A percentile compares a stretch with the other conserved stretches of the same genome.
Conservation (phyloP, 2,888 invertebrate species). For the Kryphioiulus occultus region DNA sequence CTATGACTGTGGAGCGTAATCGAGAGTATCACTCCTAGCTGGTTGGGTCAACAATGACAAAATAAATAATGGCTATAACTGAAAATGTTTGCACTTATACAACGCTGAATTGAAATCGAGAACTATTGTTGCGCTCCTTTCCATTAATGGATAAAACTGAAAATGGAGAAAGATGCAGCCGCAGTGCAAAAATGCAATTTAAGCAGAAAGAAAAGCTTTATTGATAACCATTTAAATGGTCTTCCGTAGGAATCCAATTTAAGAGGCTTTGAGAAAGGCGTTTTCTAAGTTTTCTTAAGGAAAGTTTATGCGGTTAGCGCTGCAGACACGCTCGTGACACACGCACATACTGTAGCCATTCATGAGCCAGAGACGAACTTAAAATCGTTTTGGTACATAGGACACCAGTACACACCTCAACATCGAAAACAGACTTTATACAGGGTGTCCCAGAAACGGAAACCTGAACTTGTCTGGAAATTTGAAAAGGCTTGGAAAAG, state of each 20-base stretch:
- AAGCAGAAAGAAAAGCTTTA: conserved; percentile 35
- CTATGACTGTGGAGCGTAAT: neutral
- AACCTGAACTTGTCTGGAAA: too few species aligned
- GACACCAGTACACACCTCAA: too few species aligned
- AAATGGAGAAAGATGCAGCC: conserved; percentile 9
- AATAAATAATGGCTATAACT: conserved; percentile 35
- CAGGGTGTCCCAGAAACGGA: too few species aligned
- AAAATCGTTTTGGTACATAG: too few species aligned
- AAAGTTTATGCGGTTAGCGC: neutral
- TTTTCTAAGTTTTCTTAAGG: neutral
- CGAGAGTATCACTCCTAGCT: conserved; percentile 19
- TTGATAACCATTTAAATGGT: conserved; percentile 35
- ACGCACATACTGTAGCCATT: neutral
- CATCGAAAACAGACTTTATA: too few species aligned
- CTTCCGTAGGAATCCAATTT: conserved; percentile 20
- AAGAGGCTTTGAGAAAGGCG: neutral
- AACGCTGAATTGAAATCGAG: conserved; percentile 15
- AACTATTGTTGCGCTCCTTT: conserved; percentile 25
- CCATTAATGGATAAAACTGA: conserved; percentile 25
- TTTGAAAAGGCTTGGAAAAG: too few species aligned
- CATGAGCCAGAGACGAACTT: neutral
- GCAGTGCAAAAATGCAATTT: conserved; percentile 30
- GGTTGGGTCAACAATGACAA: conserved; percentile 35
- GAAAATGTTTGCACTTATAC: conserved; percentile 35
- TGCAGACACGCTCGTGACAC: neutral